These are phyloP conservation scores for Siniperca scherzeri DNA, from an alignment of 2,797 vertebrate genomes.

Conservation along the genomic window DNA sequence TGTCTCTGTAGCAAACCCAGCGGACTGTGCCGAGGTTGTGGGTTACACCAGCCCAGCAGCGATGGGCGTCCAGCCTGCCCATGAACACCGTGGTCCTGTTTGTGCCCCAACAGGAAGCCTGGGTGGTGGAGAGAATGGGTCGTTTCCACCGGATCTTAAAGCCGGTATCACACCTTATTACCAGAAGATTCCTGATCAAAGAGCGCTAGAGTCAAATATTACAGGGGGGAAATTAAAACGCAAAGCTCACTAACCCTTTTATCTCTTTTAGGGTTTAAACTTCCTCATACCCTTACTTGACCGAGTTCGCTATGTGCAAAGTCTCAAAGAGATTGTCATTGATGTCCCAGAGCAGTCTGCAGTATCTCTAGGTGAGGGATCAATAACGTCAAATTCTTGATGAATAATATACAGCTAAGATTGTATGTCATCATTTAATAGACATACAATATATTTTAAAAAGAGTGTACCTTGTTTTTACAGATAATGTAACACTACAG, in stretches of 20 bases:
- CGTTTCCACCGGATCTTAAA: constrained; percentile 94
- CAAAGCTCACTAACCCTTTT: neutral
- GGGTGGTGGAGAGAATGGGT: constrained; percentile 99
- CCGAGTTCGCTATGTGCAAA: constrained; percentile 94
- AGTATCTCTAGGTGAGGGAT: constrained; percentile 88
- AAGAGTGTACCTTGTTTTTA: neutral
- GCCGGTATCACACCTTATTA: constrained; percentile 82
- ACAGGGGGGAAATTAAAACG: neutral
- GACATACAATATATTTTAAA: neutral
- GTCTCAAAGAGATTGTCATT: constrained; percentile 98
- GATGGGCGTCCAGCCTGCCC: constrained; percentile 91
- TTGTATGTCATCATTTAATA: neutral
- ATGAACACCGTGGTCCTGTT: constrained; percentile 95
- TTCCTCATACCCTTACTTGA: constrained; percentile 95
- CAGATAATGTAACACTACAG: constrained; percentile 97
- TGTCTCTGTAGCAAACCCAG: constrained; percentile 72
- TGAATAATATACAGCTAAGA: neutral
- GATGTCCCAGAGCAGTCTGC: constrained; percentile 98
- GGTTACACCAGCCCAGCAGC: constrained; percentile 79
- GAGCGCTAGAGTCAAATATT: neutral
- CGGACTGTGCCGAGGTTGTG: constrained; percentile 64
- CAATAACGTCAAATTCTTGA: neutral
- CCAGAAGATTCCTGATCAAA: neutral
- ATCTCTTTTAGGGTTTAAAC: constrained; percentile 91
- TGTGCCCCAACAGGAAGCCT: constrained; percentile 97